These are phyloP conservation scores for Drosophila fungiperda DNA, from an alignment of 2,888 invertebrate species.

Conservation along the genomic window DNA sequence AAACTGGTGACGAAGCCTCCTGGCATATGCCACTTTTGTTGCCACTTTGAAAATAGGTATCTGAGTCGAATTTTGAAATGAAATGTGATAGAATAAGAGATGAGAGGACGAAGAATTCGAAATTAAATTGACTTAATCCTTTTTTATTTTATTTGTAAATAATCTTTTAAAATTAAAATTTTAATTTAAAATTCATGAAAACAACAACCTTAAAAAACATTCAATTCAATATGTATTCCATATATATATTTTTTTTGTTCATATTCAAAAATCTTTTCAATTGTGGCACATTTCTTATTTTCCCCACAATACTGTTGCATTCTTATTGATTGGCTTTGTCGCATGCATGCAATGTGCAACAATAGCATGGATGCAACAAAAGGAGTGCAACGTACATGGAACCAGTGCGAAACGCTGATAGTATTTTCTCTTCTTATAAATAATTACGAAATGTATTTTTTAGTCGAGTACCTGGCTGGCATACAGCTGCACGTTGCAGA, in stretches of 20 bases:
- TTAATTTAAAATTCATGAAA: not conserved
- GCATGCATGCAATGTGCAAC: conserved; percentile 30
- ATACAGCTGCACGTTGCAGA: conserved; percentile 26
- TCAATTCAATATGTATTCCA: too few relatives aligned
- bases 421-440: conserved; percentile 29
- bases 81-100: not conserved
- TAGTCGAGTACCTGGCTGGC: conserved; percentile 17
- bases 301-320: conserved; percentile 4
- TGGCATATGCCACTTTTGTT: conserved; percentile 48
- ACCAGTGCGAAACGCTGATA: conserved; percentile 33
- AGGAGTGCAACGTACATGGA: conserved; percentile 32
- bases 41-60: conserved; percentile 16
- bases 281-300: conserved; percentile 5
- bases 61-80: conserved; percentile 14
- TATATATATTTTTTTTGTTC: too few relatives aligned
- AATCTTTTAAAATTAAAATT: not conserved
- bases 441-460: conserved; percentile 60
- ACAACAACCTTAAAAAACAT: not conserved
- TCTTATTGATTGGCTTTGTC: conserved; percentile 33
- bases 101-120: not conserved
- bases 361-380: conserved; percentile 49
- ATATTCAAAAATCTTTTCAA: not conserved
- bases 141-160: not conserved
- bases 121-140: not conserved
- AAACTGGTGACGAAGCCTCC: not conserved